A percentile compares a stretch with the other conserved stretches of the same genome.
These are phyloP conservation scores for Willisornis vidua DNA, from an alignment of 2,113 vertebrate species.

Conservation along the genomic window DNA sequence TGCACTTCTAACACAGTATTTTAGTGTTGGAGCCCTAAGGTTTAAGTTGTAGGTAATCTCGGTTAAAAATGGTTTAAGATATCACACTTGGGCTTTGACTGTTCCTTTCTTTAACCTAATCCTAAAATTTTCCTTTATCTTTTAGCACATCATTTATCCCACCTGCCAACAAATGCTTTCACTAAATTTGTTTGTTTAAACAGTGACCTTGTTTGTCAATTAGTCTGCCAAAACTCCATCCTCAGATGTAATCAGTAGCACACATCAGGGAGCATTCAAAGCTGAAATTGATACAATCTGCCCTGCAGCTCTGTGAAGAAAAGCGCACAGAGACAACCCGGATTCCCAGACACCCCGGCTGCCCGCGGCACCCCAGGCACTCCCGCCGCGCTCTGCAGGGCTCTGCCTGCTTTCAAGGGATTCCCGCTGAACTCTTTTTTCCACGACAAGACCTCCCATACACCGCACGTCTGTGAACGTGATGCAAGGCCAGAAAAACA, in stretches of 20 bases:
- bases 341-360: not conserved
- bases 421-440: not conserved
- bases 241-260: not conserved
- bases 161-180: not conserved
- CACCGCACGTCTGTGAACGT: accelerated
- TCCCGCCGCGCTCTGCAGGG: not conserved
- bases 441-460: not conserved
- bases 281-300: not conserved
- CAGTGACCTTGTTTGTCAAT: not conserved
- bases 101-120: not conserved
- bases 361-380: accelerated
- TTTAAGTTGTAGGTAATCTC: not conserved
- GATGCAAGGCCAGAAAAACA: not conserved
- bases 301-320: not conserved
- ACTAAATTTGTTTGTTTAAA: not conserved
- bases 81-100: not conserved
- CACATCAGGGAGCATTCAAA: not conserved
- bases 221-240: not conserved
- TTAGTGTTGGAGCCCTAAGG: not conserved
- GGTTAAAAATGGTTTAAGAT: not conserved
- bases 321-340: not conserved
- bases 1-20: not conserved
- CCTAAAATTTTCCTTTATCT: not conserved
- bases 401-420: not conserved
- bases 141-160: not conserved